Evolutionary conservation across 1,140 invertebrate genomes (phyloP).

Genomic region (Brachionus paranguensis): DNA sequence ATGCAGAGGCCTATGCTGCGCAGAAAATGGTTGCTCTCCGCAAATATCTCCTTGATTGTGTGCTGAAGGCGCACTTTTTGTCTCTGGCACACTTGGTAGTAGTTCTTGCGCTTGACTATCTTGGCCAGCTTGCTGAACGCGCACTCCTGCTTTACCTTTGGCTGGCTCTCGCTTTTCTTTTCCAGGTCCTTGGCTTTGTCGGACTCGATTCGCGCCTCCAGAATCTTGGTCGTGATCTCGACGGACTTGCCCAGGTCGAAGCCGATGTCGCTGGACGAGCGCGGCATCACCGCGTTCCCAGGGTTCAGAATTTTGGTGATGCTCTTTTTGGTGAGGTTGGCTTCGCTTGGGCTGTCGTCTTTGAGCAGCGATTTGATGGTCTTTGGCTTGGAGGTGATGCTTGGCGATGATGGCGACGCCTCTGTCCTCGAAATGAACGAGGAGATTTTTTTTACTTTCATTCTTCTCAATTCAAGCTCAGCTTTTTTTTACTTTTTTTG

Average conservation of each 20-base stretch:
- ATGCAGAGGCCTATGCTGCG: neutral
- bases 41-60: neutral
- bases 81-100: neutral
- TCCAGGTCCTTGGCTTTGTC: neutral
- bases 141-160: neutral
- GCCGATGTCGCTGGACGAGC: neutral
- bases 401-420: neutral
- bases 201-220: neutral
- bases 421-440: neutral
- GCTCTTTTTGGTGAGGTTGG: neutral
- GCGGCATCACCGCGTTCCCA: neutral
- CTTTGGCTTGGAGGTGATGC: neutral
- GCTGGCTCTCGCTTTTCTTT: neutral
- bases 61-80: neutral
- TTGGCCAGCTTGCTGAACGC: neutral
- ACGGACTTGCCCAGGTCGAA: neutral
- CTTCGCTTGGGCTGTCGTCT: neutral
- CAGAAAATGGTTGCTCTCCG: neutral
- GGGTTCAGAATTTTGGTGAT: neutral
- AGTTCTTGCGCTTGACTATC: slow-evolving; percentile 18
- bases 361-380: neutral
- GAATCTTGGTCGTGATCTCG: neutral
- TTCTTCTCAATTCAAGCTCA: neutral
- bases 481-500: neutral
- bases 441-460: neutral